phyloP scores from a whole-genome alignment of 2,888 invertebrate genomes.

The Aleiodes leptofemur region DNA sequence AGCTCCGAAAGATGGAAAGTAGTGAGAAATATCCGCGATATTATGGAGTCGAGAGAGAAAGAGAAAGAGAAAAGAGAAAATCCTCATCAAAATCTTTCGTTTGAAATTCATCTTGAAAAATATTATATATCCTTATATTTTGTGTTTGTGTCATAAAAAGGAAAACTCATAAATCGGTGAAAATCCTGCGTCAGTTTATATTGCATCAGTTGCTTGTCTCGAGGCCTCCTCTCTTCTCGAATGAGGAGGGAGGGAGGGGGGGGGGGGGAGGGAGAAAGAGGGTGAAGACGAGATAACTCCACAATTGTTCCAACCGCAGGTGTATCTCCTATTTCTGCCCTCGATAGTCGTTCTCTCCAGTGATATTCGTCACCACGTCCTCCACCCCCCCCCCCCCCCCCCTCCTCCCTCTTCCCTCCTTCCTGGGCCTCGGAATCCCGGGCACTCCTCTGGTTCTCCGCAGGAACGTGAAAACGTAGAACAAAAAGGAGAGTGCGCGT shows the following conservation, averaged over 20 bases:
- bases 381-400: no score
- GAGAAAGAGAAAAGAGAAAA: background rate
- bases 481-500: background rate
- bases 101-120: background rate
- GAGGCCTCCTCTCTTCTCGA: background rate
- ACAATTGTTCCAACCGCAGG: background rate
- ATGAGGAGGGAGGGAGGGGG: background rate
- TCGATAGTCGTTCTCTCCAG: background rate
- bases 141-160: slow-evolving; percentile 11
- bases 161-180: slow-evolving; percentile 14
- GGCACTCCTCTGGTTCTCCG: slow-evolving; percentile 18
- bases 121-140: background rate
- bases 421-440: background rate
- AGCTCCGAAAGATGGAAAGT: background rate
- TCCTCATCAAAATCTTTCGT: slow-evolving; percentile 16
- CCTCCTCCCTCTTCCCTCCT: background rate
- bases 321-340: background rate
- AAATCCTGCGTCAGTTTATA: background rate
- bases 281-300: slow-evolving; percentile 1
- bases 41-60: background rate
- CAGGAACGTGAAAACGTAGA: slow-evolving; percentile 19
- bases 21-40: background rate
- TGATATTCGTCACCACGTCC: no score
- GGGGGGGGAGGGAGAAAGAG: no score
- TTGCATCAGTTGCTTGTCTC: background rate